These are phyloP conservation scores for Agonopterix heracliana DNA, from an alignment of 2,888 invertebrate species.

Conservation along the genomic window DNA sequence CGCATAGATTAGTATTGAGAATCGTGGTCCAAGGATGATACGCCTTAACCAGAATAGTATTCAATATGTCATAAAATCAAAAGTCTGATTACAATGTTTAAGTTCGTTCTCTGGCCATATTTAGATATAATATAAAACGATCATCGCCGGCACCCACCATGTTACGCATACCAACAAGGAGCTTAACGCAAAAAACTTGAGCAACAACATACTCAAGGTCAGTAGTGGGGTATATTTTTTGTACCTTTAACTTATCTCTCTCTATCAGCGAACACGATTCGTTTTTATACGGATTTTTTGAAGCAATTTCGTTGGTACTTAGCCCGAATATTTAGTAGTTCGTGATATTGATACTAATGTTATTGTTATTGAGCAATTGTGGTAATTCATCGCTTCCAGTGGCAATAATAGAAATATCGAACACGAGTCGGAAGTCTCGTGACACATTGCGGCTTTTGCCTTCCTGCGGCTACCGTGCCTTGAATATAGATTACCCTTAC, in stretches of 20 bases:
- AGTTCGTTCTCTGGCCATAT: too few species aligned
- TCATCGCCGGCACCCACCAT: slow-evolving; percentile 4
- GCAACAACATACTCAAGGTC: slow-evolving; percentile 6
- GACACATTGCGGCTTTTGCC: slow-evolving; percentile 63
- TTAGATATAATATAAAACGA: too few species aligned
- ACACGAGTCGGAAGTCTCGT: slow-evolving; percentile 55
- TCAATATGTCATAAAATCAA: too few species aligned
- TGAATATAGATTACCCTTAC: slow-evolving; percentile 51
- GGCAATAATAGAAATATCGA: slow-evolving; percentile 61
- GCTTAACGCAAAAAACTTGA: slow-evolving; percentile 4
- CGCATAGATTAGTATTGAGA: too few species aligned
- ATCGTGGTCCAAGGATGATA: too few species aligned
- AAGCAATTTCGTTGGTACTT: slow-evolving; percentile 1
- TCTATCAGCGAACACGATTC: slow-evolving; percentile 3
- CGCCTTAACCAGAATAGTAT: too few species aligned
- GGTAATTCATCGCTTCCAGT: slow-evolving; percentile 7
- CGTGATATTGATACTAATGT: too few species aligned
- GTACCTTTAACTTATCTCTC: neutral
- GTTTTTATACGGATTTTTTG: slow-evolving; percentile 1
- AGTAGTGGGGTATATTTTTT: slow-evolving; percentile 7
- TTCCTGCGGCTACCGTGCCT: slow-evolving; percentile 46
- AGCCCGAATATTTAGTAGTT: too few species aligned
- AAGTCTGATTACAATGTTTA: too few species aligned
- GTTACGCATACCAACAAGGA: slow-evolving; percentile 10
- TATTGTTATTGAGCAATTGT: too few species aligned